phyloP scores from a whole-genome alignment of 2,888 invertebrate species.

The Agrilus mali region DNA sequence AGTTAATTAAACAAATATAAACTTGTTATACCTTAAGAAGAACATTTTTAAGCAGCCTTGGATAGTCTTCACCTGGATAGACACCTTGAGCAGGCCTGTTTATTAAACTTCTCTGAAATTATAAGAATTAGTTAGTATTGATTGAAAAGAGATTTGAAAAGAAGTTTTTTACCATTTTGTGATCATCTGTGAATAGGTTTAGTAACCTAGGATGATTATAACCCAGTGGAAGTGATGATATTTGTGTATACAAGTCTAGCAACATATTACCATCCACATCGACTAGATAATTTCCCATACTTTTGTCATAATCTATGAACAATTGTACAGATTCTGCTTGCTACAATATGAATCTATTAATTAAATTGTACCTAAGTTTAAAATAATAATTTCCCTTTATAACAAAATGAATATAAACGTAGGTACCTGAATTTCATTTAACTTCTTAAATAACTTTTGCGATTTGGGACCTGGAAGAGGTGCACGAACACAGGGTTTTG shows the following conservation, averaged over 20 bases:
- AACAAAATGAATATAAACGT: not conserved
- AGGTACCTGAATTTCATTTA: slow-evolving; percentile 50
- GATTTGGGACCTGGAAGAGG: slow-evolving; percentile 61
- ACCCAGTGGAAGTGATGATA: slow-evolving; percentile 77
- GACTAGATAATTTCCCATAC: slow-evolving; percentile 84
- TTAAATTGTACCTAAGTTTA: too few species aligned
- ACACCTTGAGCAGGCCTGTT: slow-evolving; percentile 89
- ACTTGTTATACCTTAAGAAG: slow-evolving; percentile 41
- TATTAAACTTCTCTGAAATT: slow-evolving; percentile 52
- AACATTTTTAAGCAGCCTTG: slow-evolving; percentile 51
- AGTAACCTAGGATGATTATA: slow-evolving; percentile 89
- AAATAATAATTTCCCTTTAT: too few species aligned
- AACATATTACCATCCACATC: slow-evolving; percentile 89
- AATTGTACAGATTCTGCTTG: slow-evolving; percentile 70
- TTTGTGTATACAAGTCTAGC: slow-evolving; percentile 90
- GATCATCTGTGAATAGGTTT: slow-evolving; percentile 55
- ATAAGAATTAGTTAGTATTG: slow-evolving; percentile 23
- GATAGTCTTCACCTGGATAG: slow-evolving; percentile 77
- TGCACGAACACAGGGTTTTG: slow-evolving; percentile 47
- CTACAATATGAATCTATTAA: too few species aligned
- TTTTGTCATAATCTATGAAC: slow-evolving; percentile 87
- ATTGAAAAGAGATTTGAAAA: too few species aligned
- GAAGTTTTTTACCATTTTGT: slow-evolving; percentile 51
- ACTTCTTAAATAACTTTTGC: slow-evolving; percentile 43
- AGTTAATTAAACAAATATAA: not conserved